These are phyloP conservation scores for Todiramphus saurophagus DNA, from an alignment of 2,113 vertebrate species.

Conservation along the genomic window DNA sequence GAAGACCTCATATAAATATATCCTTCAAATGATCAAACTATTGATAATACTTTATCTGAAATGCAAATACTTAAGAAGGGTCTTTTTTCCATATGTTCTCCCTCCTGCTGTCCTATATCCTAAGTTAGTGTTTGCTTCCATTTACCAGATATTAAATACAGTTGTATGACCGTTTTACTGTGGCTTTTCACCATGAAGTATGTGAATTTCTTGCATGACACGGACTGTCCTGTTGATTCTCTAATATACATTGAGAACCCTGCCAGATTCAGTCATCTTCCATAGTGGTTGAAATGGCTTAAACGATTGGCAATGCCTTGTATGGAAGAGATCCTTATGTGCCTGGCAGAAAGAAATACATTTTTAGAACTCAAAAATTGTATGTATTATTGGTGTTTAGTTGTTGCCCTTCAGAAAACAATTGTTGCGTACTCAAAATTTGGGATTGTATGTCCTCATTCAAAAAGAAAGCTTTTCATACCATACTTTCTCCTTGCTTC, in stretches of 20 bases:
- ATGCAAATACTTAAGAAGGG: not conserved
- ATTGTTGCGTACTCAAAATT: not conserved
- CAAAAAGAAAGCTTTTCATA: not conserved
- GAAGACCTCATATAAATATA: not conserved
- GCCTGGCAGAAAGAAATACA: not conserved
- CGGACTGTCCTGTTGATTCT: not conserved
- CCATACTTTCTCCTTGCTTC: not conserved
- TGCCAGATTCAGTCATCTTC: not conserved
- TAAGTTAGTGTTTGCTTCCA: not conserved
- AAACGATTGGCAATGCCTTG: not conserved
- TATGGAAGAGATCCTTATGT: not conserved
- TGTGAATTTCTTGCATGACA: too few species aligned
- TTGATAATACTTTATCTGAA: not conserved
- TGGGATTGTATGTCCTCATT: not conserved
- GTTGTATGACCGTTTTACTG: not conserved
- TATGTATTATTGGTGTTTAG: not conserved
- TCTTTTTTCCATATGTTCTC: not conserved
- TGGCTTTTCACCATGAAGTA: not conserved
- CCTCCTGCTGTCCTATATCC: not conserved
- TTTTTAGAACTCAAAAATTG: not conserved
- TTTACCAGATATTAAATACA: not conserved
- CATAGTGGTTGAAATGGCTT: not conserved
- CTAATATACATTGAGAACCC: not conserved
- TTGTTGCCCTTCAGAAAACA: not conserved
- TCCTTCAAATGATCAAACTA: not conserved